Evolutionary conservation across 2,113 vertebrate species (phyloP), one percentile per base, ranked within the genome.

Genomic region (Todiramphus saurophagus): DNA sequence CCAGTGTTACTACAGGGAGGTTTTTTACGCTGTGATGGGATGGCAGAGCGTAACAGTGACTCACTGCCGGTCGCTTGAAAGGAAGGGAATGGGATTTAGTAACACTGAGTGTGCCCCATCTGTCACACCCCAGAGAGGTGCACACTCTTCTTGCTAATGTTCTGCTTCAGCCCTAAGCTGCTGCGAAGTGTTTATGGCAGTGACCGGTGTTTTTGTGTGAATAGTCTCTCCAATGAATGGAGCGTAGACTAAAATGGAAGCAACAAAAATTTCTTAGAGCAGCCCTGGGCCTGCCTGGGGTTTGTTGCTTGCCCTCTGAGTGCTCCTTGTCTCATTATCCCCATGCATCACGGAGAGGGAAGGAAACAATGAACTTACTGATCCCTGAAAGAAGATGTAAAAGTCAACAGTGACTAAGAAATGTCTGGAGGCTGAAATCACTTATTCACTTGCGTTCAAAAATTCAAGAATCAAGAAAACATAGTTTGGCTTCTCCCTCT

Each of bases 21-120:
- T 41, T 59, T 85, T 43, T 43, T 55, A 28, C 39, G 17, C 44
- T 39, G 87, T 69, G 87, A 44, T 75, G 87, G 85, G 67, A 73
- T 94, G 74, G 87, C n/a, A 23, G n/a, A 67, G 51, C 50, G 33
- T 31, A 92, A 50, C 87, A 87, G 70, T 93, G 94, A 96, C 72
- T 91, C 97, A 76, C 43, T 91, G 69, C 67, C 51, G 89, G 44
- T 83, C 89, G 69, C 50, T 85, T 67, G 92, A 89, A 88, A 87
- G 62, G 89, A 46, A 67, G n/a, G 86, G 51, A 35, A 66, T 79
- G 90, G 93, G 73, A 91, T 77, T 93, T 89, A 93, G 90, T 91
- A 60, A 68, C 90, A 62, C 69, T 31, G 74, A 88, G 30, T 16
- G 51, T 90, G 58, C 91, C 58, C 20, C 75, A 37, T 85, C 70